Conservation (phyloP, 2,113 vertebrate species). For the Ariopsis seemanni region DNA sequence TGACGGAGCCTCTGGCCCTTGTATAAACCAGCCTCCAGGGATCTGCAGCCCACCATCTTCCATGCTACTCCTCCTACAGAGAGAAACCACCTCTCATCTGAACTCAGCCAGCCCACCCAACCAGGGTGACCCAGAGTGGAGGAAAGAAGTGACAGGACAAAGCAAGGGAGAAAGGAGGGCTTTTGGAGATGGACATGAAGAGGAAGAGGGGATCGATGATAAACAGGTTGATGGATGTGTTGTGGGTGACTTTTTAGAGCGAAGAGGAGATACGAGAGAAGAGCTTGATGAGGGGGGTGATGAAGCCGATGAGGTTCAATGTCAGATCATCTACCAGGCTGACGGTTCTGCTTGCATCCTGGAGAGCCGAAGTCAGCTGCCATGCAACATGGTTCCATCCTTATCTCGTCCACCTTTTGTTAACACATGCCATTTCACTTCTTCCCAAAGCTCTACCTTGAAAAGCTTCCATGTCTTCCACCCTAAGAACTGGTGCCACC, state of each 20-base stretch:
- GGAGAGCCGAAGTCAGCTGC: constrained; percentile 81
- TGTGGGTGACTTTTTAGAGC: constrained; percentile 72
- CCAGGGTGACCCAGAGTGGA: constrained; percentile 53
- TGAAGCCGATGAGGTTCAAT: constrained; percentile 81
- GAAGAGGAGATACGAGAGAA: constrained; percentile 65
- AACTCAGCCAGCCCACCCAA: constrained; percentile 31
- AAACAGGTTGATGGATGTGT: constrained; percentile 40
- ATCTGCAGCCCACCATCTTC: constrained; percentile 71
- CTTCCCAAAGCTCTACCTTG: constrained; percentile 84
- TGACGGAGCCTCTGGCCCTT: constrained; percentile 79
- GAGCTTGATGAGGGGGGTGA: constrained; percentile 76
- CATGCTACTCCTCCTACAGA: constrained; percentile 46
- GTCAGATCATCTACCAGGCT: constrained; percentile 85
- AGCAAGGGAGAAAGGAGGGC: constrained; percentile 63
- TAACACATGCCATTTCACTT: constrained; percentile 90
- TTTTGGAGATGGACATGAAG: constrained; percentile 71
- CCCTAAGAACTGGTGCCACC: constrained; percentile 87
- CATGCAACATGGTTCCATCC: constrained; percentile 56
- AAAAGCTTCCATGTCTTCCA: constrained; percentile 91
- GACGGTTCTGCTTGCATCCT: constrained; percentile 86
- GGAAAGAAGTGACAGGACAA: constrained; percentile 73
- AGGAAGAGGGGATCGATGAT: constrained; percentile 27
- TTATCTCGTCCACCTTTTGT: constrained; percentile 81
- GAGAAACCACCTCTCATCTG: constrained; percentile 46
- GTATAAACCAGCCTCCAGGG: constrained; percentile 67